Evolutionary conservation across 2,797 vertebrate genomes (phyloP).

Genomic region (Staurois parvus): DNA sequence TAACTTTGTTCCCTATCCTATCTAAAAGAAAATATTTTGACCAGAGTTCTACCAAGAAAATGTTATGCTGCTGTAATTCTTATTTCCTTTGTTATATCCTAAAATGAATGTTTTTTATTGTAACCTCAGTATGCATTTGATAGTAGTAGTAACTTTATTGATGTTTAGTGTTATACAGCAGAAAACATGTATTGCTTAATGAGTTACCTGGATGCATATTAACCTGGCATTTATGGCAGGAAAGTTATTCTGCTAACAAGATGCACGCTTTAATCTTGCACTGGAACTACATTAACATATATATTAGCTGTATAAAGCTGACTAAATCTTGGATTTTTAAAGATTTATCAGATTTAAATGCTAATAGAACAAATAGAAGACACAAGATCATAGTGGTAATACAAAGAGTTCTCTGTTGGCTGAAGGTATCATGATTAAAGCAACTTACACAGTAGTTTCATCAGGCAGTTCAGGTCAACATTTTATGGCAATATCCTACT

Average conservation of each 20-base stretch:
- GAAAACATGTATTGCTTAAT: slow-evolving; percentile 6
- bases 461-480: not conserved
- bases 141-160: not conserved
- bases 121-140: not conserved
- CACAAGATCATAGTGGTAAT: not conserved
- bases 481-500: not conserved
- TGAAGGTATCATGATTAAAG: not conserved
- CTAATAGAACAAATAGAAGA: slow-evolving; percentile 2
- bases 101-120: too few species aligned
- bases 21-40: too few species aligned
- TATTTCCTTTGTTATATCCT: too few species aligned
- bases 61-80: too few species aligned
- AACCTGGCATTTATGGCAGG: slow-evolving; percentile 34
- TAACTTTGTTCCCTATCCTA: too few species aligned
- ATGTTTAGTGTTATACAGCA: not conserved
- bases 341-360: slow-evolving; percentile 22
- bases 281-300: slow-evolving; percentile 46
- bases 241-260: slow-evolving; percentile 39
- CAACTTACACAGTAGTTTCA: not conserved
- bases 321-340: slow-evolving; percentile 30
- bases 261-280: slow-evolving; percentile 56
- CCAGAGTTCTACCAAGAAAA: too few species aligned
- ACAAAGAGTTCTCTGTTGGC: not conserved
- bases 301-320: slow-evolving; percentile 53
- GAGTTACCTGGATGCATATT: slow-evolving; percentile 54